phyloP scores from a whole-genome alignment of 2,888 invertebrate species.

The Polyommatus icarus region DNA sequence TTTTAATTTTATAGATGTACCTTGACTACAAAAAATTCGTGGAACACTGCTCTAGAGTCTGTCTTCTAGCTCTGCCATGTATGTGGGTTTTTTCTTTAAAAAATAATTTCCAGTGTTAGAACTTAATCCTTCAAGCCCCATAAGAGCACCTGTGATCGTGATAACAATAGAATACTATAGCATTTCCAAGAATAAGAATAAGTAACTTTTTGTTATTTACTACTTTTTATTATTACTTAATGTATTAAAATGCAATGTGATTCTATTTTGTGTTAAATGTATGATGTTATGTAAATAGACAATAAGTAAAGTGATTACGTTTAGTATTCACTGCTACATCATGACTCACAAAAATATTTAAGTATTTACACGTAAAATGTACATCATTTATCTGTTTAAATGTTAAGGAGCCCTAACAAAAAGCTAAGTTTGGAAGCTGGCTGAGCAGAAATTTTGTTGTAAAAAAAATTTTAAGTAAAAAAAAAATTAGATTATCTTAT shows the following conservation, averaged over 20 bases:
- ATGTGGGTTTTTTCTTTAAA: background rate
- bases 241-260: background rate
- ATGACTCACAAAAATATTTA: background rate
- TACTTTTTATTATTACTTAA: too few species aligned
- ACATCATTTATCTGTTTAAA: too few species aligned
- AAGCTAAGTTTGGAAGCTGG: background rate
- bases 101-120: background rate
- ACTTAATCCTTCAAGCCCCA: background rate
- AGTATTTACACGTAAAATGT: too few species aligned
- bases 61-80: too few species aligned
- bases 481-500: too few species aligned
- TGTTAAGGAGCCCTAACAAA: background rate
- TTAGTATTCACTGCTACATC: background rate
- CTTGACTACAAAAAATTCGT: too few species aligned
- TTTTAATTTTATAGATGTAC: too few species aligned
- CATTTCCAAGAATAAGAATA: too few species aligned
- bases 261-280: background rate
- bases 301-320: background rate
- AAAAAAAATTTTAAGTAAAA: background rate
- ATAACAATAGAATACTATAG: too few species aligned
- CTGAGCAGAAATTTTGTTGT: background rate
- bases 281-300: background rate
- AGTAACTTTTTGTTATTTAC: background rate
- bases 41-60: too few species aligned
- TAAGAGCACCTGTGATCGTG: too few species aligned